These are phyloP conservation scores for Drosophila histrio DNA, from an alignment of 2,888 invertebrate genomes.

Conservation along the genomic window DNA sequence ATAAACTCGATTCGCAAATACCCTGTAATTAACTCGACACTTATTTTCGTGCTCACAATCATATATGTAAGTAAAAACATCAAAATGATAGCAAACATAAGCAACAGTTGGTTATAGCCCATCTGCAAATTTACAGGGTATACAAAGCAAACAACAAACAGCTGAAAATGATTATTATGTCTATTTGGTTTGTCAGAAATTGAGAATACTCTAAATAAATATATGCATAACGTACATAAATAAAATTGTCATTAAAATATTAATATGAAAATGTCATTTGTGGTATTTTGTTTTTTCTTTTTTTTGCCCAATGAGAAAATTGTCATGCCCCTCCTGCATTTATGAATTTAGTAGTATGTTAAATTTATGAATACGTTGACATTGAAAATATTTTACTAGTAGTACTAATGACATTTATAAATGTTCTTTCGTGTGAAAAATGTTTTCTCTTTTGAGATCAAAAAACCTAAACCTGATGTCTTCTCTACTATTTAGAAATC, in stretches of 20 bases:
- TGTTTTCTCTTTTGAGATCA: neutral
- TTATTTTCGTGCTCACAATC: neutral
- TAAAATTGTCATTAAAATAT: conserved; percentile 33
- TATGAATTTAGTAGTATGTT: conserved; percentile 18
- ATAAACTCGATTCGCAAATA: neutral
- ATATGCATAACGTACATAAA: no score
- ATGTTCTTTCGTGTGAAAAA: conserved; percentile 7
- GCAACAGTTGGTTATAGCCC: neutral
- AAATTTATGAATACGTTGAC: conserved; percentile 53
- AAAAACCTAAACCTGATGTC: neutral
- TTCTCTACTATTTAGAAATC: neutral
- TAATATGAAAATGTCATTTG: conserved; percentile 13
- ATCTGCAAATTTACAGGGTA: neutral
- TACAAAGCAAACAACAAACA: conserved; percentile 16
- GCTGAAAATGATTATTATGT: conserved; percentile 17
- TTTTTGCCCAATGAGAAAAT: conserved; percentile 1
- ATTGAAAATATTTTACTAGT: conserved; percentile 56
- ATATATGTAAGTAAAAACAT: neutral
- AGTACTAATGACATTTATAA: conserved; percentile 18
- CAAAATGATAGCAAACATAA: neutral
- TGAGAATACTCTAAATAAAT: conserved; percentile 13
- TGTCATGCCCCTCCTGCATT: conserved; percentile 17
- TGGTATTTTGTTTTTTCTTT: no score
- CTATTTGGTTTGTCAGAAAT: neutral
- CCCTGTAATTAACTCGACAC: neutral